Conservation (phyloP, 2,113 vertebrate species). For the Mohoua ochrocephala region DNA sequence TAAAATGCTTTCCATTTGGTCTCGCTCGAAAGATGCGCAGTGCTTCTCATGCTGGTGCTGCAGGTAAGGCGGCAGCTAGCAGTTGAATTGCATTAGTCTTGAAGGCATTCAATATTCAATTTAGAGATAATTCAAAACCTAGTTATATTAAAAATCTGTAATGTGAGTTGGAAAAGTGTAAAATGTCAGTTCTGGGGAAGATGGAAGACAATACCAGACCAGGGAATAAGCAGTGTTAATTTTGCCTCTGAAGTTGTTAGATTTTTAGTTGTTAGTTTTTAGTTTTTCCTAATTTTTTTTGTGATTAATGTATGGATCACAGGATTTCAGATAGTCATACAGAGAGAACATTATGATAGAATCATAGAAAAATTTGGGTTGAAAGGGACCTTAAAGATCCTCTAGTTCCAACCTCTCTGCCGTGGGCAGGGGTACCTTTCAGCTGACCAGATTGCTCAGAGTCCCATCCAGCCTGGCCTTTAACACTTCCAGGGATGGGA, state of each 20-base stretch:
- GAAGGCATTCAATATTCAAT: background rate
- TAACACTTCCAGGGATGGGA: background rate
- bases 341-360: background rate
- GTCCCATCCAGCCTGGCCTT: background rate
- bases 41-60: background rate
- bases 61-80: background rate
- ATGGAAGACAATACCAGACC: background rate
- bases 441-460: background rate
- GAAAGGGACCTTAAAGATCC: background rate
- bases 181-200: background rate
- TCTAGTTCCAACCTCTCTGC: background rate
- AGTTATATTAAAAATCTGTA: background rate
- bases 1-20: background rate
- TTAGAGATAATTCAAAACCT: background rate
- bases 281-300: background rate
- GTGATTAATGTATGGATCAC: background rate
- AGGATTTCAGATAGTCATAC: background rate
- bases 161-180: background rate
- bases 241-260: background rate
- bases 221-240: background rate
- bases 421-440: background rate
- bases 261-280: background rate
- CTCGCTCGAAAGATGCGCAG: background rate
- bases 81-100: background rate
- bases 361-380: background rate